phyloP scores from a whole-genome alignment of 2,797 vertebrate genomes.

The Propithecus deckenii region DNA sequence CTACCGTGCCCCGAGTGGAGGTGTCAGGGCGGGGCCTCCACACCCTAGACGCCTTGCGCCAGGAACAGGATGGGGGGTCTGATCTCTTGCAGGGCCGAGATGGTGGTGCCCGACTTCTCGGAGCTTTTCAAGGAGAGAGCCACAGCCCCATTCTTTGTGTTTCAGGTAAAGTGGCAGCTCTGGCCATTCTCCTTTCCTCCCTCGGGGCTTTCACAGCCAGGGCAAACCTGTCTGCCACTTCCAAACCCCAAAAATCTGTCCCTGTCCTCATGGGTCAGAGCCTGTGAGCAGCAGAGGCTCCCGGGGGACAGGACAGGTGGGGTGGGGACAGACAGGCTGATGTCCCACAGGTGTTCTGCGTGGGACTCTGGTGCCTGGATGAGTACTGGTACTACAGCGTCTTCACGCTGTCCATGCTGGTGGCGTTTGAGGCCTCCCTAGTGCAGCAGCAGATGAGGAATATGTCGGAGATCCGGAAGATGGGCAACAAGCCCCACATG shows the following conservation, averaged over 20 bases:
- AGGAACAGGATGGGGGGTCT: not conserved
- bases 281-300: rapidly evolving
- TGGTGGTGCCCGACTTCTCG: conserved; percentile 97
- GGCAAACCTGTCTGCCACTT: not conserved
- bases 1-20: not conserved
- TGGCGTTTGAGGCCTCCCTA: conserved; percentile 96
- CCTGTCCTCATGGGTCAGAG: not conserved
- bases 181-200: not conserved
- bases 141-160: conserved; percentile 98
- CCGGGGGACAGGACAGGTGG: not conserved
- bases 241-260: not conserved
- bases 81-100: conserved; percentile 89
- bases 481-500: conserved; percentile 97
- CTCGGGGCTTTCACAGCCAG: not conserved
- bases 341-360: conserved; percentile 93
- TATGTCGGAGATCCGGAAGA: conserved; percentile 96
- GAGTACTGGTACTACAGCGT: conserved; percentile 99
- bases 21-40: not conserved
- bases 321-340: rapidly evolving
- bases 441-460: conserved; percentile 99
- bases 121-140: conserved; percentile 97
- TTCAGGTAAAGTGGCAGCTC: conserved; percentile 88
- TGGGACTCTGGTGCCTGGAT: conserved; percentile 97
- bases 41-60: too few species aligned
- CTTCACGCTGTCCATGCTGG: conserved; percentile 98